These are phyloP conservation scores for Cotesia typhae DNA, from an alignment of 1,140 invertebrate species.

Conservation along the genomic window DNA sequence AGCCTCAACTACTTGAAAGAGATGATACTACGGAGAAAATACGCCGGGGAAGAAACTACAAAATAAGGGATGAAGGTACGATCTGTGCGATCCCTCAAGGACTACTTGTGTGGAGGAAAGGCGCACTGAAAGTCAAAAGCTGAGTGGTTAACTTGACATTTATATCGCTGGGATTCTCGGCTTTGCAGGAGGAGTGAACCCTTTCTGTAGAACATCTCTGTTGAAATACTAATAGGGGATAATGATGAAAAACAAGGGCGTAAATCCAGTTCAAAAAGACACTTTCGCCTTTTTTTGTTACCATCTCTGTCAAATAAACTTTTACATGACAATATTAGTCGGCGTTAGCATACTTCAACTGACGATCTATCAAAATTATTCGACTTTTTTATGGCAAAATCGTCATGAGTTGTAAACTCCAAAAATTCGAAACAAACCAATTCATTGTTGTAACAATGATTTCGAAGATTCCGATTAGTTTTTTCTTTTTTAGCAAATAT, in stretches of 20 bases:
- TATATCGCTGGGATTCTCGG: constrained; percentile 63
- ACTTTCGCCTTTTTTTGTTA: too few species aligned
- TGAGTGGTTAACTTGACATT: constrained; percentile 64
- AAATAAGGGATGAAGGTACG: constrained; percentile 36
- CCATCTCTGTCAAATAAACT: too few species aligned
- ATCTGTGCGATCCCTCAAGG: constrained; percentile 31
- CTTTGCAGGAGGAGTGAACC: constrained; percentile 57
- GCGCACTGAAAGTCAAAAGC: constrained; percentile 51
- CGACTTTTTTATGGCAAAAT: too few species aligned
- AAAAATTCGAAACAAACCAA: too few species aligned
- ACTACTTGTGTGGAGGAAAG: constrained; percentile 3
- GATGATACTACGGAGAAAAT: constrained; percentile 2
- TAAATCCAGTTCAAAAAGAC: not conserved
- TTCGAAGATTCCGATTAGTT: too few species aligned
- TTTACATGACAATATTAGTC: too few species aligned
- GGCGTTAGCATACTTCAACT: too few species aligned
- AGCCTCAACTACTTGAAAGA: not conserved
- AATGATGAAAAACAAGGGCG: constrained; percentile 13
- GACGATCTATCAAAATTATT: too few species aligned
- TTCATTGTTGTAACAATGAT: too few species aligned
- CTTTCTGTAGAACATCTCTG: not conserved
- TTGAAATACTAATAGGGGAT: not conserved
- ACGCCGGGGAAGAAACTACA: constrained; percentile 28
- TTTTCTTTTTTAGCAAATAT: too few species aligned
- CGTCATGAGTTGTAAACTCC: too few species aligned